A percentile compares a stretch with the other conserved stretches of the same genome.
These are phyloP conservation scores for Syngnathoides biaculeatus DNA, from an alignment of 2,113 vertebrate genomes.

Conservation along the genomic window DNA sequence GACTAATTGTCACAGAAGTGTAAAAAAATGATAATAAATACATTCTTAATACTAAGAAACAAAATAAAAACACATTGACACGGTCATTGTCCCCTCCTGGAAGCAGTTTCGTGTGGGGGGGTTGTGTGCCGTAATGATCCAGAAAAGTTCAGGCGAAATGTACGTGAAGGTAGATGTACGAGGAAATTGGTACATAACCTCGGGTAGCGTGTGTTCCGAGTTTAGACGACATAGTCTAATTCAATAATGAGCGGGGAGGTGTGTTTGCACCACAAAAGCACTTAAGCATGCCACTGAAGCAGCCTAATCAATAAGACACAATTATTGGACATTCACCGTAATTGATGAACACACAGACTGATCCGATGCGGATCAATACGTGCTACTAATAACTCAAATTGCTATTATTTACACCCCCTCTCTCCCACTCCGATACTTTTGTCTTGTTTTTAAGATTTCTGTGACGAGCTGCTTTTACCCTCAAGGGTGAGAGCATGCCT, in stretches of 20 bases:
- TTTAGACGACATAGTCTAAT: neutral
- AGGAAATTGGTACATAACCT: neutral
- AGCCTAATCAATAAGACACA: conserved; percentile 53
- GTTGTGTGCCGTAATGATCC: too few species aligned
- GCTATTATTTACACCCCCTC: conserved; percentile 45
- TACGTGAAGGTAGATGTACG: too few species aligned
- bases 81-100: too few species aligned
- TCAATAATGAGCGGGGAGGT: neutral
- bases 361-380: conserved; percentile 46
- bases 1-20: too few species aligned
- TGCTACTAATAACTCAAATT: conserved; percentile 46
- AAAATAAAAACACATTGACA: too few species aligned
- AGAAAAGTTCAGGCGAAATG: too few species aligned
- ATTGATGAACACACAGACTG: conserved; percentile 51
- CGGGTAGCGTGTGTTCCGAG: too few species aligned
- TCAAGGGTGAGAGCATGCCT: conserved; percentile 11
- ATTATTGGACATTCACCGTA: conserved; percentile 53
- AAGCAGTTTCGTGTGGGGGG: too few species aligned
- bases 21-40: too few species aligned
- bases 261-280: neutral
- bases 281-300: conserved; percentile 21
- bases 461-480: neutral
- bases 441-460: neutral
- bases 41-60: too few species aligned
- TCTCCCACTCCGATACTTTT: neutral